phyloP scores from a whole-genome alignment of 2,888 invertebrate species.

The Dastarcus helophoroides region DNA sequence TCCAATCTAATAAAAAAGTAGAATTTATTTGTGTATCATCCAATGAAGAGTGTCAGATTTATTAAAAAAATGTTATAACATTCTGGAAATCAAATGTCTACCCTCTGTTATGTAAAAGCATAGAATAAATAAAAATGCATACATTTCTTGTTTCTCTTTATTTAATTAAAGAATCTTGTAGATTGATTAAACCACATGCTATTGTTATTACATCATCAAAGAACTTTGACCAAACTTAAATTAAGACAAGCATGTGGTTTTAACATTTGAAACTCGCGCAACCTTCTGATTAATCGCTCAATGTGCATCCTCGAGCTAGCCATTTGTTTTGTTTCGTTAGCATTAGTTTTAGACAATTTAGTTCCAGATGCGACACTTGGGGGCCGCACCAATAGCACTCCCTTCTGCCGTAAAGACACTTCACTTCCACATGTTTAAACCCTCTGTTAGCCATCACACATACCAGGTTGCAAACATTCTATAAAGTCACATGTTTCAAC shows the following conservation, averaged over 20 bases:
- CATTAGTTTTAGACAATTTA: constrained; percentile 16
- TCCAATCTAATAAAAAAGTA: constrained; percentile 11
- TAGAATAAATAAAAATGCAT: constrained; percentile 1
- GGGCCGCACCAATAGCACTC: constrained; percentile 14
- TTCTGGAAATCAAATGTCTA: constrained; percentile 12
- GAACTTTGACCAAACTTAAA: constrained; percentile 12
- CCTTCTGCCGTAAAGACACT: constrained; percentile 10
- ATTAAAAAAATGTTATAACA: constrained; percentile 8
- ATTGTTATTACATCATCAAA: constrained; percentile 11
- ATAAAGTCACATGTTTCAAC: constrained; percentile 18
- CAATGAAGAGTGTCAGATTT: constrained; percentile 8
- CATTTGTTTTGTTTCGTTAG: constrained; percentile 18
- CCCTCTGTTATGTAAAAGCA: constrained; percentile 1
- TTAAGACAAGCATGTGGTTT: constrained; percentile 17
- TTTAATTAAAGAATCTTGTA: constrained; percentile 10
- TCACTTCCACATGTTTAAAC: constrained; percentile 17
- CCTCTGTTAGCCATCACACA: constrained; percentile 19
- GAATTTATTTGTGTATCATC: constrained; percentile 9
- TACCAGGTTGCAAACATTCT: constrained; percentile 10
- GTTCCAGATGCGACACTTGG: constrained; percentile 14
- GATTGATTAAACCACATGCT: constrained; percentile 9
- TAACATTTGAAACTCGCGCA: constrained; percentile 19
- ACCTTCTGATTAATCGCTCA: constrained; percentile 21
- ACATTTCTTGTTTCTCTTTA: constrained; percentile 1
- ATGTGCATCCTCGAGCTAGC: constrained; percentile 24